Evolutionary conservation across 2,797 vertebrate species (phyloP).

Genomic region (Anisognathus igniventris): DNA sequence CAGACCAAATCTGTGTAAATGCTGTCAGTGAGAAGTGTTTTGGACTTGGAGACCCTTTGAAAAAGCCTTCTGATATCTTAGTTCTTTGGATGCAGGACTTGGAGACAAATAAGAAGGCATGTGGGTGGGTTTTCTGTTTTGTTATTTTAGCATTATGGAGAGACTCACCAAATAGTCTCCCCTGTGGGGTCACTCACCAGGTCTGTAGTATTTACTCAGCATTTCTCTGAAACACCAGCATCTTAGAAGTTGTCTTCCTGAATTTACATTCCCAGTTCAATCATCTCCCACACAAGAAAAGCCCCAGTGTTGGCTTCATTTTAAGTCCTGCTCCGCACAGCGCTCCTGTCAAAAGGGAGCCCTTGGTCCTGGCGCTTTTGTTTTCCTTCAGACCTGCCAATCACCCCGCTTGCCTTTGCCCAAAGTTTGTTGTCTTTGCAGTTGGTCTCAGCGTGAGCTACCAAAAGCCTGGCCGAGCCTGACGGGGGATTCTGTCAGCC

Average conservation of each 20-base stretch:
- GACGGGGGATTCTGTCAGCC: conserved; percentile 65
- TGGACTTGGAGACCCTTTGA: background rate
- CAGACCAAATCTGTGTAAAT: background rate
- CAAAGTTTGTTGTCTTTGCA: conserved; percentile 74
- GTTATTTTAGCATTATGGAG: background rate
- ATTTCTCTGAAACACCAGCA: background rate
- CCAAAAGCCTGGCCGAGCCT: conserved; percentile 62
- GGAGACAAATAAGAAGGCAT: background rate
- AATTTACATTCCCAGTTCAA: background rate
- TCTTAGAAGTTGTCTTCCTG: background rate
- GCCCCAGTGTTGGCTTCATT: background rate
- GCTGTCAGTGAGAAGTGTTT: background rate
- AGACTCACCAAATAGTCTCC: background rate
- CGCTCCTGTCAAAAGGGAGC: background rate
- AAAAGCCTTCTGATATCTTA: background rate
- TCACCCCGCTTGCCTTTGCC: conserved; percentile 35
- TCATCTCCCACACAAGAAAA: conserved; percentile 24
- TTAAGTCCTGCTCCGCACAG: background rate
- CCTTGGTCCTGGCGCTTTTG: conserved; percentile 17
- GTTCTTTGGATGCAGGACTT: background rate
- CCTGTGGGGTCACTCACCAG: background rate
- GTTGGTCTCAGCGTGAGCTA: conserved; percentile 66
- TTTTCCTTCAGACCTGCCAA: conserved; percentile 62
- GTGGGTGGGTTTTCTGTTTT: background rate
- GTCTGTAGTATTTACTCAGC: background rate